phyloP scores from a whole-genome alignment of 2,113 vertebrate species.

The Thalassoma bifasciatum region DNA sequence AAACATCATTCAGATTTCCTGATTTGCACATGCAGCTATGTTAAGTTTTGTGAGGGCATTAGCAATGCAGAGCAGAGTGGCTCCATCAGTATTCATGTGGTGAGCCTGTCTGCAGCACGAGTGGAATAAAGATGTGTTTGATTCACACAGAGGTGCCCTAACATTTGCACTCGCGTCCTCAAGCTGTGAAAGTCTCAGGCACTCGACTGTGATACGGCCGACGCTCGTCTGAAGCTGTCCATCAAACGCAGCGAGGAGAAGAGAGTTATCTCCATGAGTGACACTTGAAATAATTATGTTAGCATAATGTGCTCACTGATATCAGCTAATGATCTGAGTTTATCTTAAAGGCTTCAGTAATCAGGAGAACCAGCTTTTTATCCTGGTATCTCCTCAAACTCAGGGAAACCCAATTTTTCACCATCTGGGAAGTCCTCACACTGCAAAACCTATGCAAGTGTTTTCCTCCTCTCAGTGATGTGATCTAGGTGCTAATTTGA shows the following conservation, averaged over 20 bases:
- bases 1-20: slow-evolving; percentile 30
- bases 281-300: slow-evolving; percentile 19
- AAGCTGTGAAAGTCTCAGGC: slow-evolving; percentile 44
- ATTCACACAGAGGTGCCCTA: slow-evolving; percentile 40
- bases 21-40: slow-evolving; percentile 27
- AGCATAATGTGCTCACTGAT: slow-evolving; percentile 1
- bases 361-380: neutral
- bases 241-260: slow-evolving; percentile 5
- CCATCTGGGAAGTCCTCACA: no score
- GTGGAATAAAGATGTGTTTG: slow-evolving; percentile 42
- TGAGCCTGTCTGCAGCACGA: slow-evolving; percentile 26
- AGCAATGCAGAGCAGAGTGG: slow-evolving; percentile 33
- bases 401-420: no score
- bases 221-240: slow-evolving; percentile 9
- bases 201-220: neutral
- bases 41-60: slow-evolving; percentile 25
- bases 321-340: neutral
- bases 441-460: no score
- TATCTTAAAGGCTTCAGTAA: neutral
- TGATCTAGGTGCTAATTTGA: neutral
- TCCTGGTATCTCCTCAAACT: no score
- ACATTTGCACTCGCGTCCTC: slow-evolving; percentile 43
- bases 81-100: slow-evolving; percentile 30
- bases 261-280: neutral
- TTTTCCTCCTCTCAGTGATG: neutral